A percentile compares a stretch with the other conserved stretches of the same genome.
These are phyloP conservation scores for Prorops nasuta DNA, from an alignment of 1,140 invertebrate genomes.

Conservation along the genomic window DNA sequence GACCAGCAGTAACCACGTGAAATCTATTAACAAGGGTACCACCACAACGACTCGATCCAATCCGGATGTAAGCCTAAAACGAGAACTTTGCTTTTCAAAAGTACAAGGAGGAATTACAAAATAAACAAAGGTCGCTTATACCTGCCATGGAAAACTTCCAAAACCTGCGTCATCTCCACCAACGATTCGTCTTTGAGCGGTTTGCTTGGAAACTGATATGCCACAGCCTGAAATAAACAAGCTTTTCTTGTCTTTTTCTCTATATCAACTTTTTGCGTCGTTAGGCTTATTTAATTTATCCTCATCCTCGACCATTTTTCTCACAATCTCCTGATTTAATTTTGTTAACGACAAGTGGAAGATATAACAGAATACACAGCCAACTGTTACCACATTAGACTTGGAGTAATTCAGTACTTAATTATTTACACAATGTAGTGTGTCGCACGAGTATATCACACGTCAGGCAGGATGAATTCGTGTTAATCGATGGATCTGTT, in stretches of 20 bases:
- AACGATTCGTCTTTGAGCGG: constrained; percentile 85
- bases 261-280: no score
- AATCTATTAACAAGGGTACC: constrained; percentile 88
- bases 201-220: constrained; percentile 76
- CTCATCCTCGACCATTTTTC: no score
- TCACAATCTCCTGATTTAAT: no score
- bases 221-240: constrained; percentile 74
- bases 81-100: no score
- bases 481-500: no score
- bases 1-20: constrained; percentile 94
- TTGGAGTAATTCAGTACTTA: constrained; percentile 28
- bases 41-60: constrained; percentile 87
- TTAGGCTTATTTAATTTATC: no score
- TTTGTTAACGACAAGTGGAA: no score
- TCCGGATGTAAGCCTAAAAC: constrained; percentile 84
- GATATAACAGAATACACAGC: no score
- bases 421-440: no score
- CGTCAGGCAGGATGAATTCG: no score
- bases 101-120: not conserved
- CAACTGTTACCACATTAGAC: constrained; percentile 26
- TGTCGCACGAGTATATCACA: no score
- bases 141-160: constrained; percentile 93
- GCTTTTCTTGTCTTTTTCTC: constrained; percentile 12
- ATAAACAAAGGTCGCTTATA: no score
- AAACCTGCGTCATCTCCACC: constrained; percentile 92